phyloP scores from a whole-genome alignment of 2,888 invertebrate genomes.

The Ashinkailepas kermadecensis region DNA sequence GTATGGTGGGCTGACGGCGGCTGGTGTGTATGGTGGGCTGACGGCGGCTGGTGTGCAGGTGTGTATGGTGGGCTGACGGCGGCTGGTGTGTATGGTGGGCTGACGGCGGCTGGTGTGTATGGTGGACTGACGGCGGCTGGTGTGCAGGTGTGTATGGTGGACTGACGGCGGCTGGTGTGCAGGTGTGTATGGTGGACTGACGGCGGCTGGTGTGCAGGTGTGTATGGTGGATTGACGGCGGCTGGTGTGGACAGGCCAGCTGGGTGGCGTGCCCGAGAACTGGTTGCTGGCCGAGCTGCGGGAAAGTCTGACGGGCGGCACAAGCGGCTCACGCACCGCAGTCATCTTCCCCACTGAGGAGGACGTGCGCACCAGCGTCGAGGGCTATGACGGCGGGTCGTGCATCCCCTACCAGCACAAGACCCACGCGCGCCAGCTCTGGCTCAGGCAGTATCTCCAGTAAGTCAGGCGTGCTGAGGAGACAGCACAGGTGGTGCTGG shows the following conservation, averaged over 20 bases:
- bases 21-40: no score
- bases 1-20: no score
- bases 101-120: no score
- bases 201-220: background rate
- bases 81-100: no score
- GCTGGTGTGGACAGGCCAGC: conserved; percentile 27
- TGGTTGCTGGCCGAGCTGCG: conserved; percentile 75
- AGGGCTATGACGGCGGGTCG: conserved; percentile 74
- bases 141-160: background rate
- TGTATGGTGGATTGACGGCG: no score
- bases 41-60: no score
- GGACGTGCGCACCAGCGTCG: conserved; percentile 78
- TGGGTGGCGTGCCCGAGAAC: conserved; percentile 39
- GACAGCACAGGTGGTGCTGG: no score
- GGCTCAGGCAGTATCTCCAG: conserved; percentile 70
- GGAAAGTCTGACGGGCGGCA: conserved; percentile 44
- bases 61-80: no score
- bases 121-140: no score
- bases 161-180: background rate
- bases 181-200: no score
- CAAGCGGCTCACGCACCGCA: background rate
- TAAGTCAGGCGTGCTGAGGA: conserved; percentile 44
- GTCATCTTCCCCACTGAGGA: conserved; percentile 64
- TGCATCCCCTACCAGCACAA: conserved; percentile 78
- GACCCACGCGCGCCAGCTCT: conserved; percentile 71